These are phyloP conservation scores for Gallirallus australis DNA, from an alignment of 2,797 vertebrate species.

Conservation along the genomic window DNA sequence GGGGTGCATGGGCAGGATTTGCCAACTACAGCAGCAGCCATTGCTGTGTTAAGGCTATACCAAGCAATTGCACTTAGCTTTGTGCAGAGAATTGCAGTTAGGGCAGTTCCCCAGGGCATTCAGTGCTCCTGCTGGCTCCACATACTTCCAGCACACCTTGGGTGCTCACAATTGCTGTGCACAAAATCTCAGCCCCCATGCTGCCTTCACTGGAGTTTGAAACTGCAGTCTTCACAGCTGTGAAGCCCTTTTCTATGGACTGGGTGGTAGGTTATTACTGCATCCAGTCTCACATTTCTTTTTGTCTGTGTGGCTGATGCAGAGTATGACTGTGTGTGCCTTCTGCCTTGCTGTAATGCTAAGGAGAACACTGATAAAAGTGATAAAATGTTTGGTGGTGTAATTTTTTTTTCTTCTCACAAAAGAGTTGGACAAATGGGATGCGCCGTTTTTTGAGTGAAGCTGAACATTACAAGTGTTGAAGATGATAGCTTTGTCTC, in stretches of 20 bases:
- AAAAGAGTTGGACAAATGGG: background rate
- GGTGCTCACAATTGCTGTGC: accelerated
- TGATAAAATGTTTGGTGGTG: background rate
- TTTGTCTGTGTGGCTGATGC: background rate
- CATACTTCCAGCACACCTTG: background rate
- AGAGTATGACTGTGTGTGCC: background rate
- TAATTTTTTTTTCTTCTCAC: background rate
- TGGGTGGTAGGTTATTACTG: background rate
- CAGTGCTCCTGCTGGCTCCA: background rate
- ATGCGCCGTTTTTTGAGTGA: background rate
- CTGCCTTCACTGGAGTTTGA: background rate
- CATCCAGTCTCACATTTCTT: background rate
- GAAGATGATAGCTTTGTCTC: background rate
- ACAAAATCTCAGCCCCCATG: accelerated
- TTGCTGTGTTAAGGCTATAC: accelerated
- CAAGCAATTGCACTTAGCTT: no score
- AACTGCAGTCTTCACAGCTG: background rate
- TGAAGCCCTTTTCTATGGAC: background rate
- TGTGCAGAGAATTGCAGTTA: background rate
- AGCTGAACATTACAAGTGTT: background rate
- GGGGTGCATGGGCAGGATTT: background rate
- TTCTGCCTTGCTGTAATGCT: background rate
- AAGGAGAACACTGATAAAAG: background rate
- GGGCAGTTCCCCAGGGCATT: background rate
- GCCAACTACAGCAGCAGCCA: background rate